Evolutionary conservation across 2,888 invertebrate species (phyloP).

Genomic region (Chydorus sphaericus): DNA sequence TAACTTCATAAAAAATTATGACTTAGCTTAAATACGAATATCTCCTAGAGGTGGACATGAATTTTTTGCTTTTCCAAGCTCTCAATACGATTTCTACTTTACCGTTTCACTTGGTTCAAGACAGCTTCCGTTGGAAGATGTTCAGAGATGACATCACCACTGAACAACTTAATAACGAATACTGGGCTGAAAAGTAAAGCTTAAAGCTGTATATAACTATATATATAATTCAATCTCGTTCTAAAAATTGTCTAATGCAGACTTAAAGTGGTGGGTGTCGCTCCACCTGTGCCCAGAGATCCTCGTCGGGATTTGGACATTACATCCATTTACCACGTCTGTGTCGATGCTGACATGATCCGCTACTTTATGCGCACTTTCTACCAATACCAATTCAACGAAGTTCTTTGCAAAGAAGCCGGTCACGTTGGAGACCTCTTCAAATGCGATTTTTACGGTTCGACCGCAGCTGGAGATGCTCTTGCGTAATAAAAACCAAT

Average conservation of each 20-base stretch:
- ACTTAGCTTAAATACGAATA: too few species aligned
- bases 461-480: conserved; percentile 29
- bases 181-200: conserved; percentile 25
- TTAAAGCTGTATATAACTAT: not conserved
- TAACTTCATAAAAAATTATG: too few species aligned
- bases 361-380: conserved; percentile 34
- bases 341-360: conserved; percentile 24
- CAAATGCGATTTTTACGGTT: conserved; percentile 32
- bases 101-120: conserved; percentile 28
- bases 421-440: conserved; percentile 24
- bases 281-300: conserved; percentile 20
- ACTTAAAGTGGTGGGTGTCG: conserved; percentile 22
- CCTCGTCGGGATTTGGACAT: conserved; percentile 21
- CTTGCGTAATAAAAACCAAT: too few species aligned
- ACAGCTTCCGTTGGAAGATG: conserved; percentile 24
- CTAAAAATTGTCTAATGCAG: not conserved
- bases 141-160: conserved; percentile 20
- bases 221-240: not conserved
- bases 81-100: conserved; percentile 27
- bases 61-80: conserved; percentile 26
- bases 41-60: conserved; percentile 26
- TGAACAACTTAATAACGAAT: conserved; percentile 26
- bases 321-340: conserved; percentile 24
- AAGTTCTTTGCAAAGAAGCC: conserved; percentile 31
- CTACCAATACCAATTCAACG: conserved; percentile 35